phyloP scores from a whole-genome alignment of 2,888 invertebrate species.

The Eupithecia centaureata region DNA sequence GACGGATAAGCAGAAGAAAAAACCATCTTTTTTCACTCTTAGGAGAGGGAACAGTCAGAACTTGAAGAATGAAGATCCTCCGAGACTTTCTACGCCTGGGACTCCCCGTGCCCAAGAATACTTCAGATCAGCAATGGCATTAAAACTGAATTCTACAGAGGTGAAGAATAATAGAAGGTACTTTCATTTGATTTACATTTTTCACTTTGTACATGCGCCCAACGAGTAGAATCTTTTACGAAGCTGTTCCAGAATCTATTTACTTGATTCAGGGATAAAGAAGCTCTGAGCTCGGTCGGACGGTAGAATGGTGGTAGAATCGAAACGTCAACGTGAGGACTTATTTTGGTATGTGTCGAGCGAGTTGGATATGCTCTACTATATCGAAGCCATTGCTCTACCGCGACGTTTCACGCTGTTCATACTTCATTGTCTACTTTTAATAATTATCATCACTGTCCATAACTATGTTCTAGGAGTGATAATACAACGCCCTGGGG shows the following conservation, averaged over 20 bases:
- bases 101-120: constrained; percentile 28
- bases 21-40: constrained; percentile 65
- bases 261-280: no score
- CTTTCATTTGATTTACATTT: neutral
- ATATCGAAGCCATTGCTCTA: neutral
- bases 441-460: neutral
- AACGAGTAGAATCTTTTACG: no score
- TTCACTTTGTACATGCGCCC: no score
- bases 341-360: no score
- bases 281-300: no score
- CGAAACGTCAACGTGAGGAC: no score
- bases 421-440: neutral
- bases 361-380: no score
- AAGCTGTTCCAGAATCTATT: no score
- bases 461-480: no score
- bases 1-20: constrained; percentile 73
- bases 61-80: constrained; percentile 44
- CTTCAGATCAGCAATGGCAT: constrained; percentile 45
- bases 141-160: constrained; percentile 52
- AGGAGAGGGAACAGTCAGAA: constrained; percentile 67
- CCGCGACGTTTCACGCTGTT: neutral
- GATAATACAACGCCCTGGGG: no score
- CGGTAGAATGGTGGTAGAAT: no score
- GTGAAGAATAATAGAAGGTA: constrained; percentile 61
- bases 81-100: constrained; percentile 25